Percentiles rank a stretch among this genome's conserved stretches.
Evolutionary conservation across 1,140 invertebrate genomes (phyloP).

Genomic region (Lordiphosa clarofinis): DNA sequence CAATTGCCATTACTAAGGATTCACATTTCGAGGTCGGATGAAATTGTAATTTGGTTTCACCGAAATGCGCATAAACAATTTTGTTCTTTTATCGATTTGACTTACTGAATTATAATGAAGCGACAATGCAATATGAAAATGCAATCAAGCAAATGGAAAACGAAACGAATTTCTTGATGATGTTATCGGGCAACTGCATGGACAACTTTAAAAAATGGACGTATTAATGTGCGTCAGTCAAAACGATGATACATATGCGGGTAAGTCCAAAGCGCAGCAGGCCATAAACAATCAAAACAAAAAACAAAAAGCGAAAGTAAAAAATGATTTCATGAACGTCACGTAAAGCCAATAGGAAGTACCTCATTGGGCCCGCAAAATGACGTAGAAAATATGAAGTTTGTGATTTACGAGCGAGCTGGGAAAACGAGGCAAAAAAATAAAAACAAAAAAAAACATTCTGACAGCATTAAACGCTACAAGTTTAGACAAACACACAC

Average conservation of each 20-base stretch:
- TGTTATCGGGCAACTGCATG: slow-evolving; percentile 1
- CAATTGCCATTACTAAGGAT: slow-evolving; percentile 20
- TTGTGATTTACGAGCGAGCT: slow-evolving; percentile 66
- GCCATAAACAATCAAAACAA: slow-evolving; percentile 48
- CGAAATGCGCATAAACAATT: slow-evolving; percentile 26
- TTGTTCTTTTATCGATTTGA: slow-evolving; percentile 29
- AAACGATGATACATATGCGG: slow-evolving; percentile 37
- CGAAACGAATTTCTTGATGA: slow-evolving; percentile 16
- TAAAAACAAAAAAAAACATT: slow-evolving; percentile 24
- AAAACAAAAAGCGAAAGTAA: slow-evolving; percentile 35
- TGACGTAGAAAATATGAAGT: slow-evolving; percentile 72
- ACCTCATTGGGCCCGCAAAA: slow-evolving; percentile 46
- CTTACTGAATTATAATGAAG: slow-evolving; percentile 35
- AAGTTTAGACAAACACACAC: slow-evolving; percentile 39
- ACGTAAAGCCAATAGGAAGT: slow-evolving; percentile 50
- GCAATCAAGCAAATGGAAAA: slow-evolving; percentile 72
- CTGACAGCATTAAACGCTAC: slow-evolving; percentile 42
- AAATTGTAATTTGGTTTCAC: slow-evolving; percentile 25
- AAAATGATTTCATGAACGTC: slow-evolving; percentile 60
- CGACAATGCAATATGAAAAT: slow-evolving; percentile 62
- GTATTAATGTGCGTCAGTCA: slow-evolving; percentile 25
- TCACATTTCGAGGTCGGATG: slow-evolving; percentile 5
- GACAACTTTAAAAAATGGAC: neutral
- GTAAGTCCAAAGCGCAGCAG: slow-evolving; percentile 55
- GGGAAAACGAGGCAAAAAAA: slow-evolving; percentile 22